A percentile compares a stretch with the other conserved stretches of the same genome.
Evolutionary conservation across 2,888 invertebrate species (phyloP).

Genomic region (Vanessa cardui): DNA sequence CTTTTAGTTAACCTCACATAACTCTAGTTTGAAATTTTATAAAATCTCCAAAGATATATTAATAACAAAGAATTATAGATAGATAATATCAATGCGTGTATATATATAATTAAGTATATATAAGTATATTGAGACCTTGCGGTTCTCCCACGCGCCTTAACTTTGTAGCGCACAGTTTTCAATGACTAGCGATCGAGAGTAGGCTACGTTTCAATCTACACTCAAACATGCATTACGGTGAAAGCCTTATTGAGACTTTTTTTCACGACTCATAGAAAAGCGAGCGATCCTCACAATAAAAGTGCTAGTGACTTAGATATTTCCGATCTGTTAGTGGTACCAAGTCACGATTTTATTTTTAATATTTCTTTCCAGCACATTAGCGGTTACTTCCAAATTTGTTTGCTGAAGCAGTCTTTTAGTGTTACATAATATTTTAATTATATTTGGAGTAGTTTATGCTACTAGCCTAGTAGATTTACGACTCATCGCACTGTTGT

Average conservation of each 20-base stretch:
- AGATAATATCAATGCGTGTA: not conserved
- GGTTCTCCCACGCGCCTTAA: conserved; percentile 28
- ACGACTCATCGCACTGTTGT: too few species aligned
- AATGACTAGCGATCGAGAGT: conserved; percentile 28
- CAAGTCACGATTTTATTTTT: conserved; percentile 13
- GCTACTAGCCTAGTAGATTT: too few species aligned
- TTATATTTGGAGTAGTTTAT: too few species aligned
- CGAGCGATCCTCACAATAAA: conserved; percentile 10
- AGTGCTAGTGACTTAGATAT: conserved; percentile 12
- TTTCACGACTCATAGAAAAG: conserved; percentile 25
- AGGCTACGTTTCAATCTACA: conserved; percentile 24
- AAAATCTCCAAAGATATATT: too few species aligned
- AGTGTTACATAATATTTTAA: too few species aligned
- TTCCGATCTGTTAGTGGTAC: not conserved
- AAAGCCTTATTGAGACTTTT: conserved; percentile 29
- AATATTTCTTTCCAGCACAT: not conserved
- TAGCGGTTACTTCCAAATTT: too few species aligned
- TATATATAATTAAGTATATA: conserved; percentile 11
- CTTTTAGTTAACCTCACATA: too few species aligned
- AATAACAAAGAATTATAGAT: too few species aligned
- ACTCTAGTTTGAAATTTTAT: too few species aligned
- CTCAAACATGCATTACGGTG: conserved; percentile 31
- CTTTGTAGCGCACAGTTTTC: conserved; percentile 27
- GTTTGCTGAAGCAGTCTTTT: too few species aligned
- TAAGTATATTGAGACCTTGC: conserved; percentile 26